Evolutionary conservation across 1,140 invertebrate genomes (phyloP).

Genomic region (Drosophila orena): DNA sequence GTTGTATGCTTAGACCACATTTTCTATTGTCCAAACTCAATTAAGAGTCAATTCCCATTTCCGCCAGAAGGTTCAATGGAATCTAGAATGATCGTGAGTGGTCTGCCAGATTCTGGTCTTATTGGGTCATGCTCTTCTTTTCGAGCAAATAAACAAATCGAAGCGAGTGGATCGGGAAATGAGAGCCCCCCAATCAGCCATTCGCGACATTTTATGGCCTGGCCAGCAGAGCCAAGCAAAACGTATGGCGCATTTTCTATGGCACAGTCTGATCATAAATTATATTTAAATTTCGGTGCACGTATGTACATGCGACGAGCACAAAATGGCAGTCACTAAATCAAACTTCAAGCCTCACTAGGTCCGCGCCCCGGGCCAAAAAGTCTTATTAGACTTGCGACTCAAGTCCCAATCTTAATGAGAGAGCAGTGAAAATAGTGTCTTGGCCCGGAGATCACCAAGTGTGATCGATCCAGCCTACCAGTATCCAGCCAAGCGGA

Average conservation of each 20-base stretch:
- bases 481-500: conserved; percentile 29
- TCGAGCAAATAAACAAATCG: conserved; percentile 51
- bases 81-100: conserved; percentile 21
- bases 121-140: conserved; percentile 70
- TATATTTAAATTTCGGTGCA: conserved; percentile 81
- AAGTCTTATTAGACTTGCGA: conserved; percentile 65
- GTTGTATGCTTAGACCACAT: background rate
- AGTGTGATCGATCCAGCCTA: conserved; percentile 53
- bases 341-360: conserved; percentile 60
- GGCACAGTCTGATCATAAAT: conserved; percentile 70
- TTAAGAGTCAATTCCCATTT: background rate
- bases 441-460: conserved; percentile 41
- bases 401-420: conserved; percentile 68
- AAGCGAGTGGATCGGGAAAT: conserved; percentile 23
- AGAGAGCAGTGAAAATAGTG: conserved; percentile 61
- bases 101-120: conserved; percentile 26
- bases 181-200: conserved; percentile 58
- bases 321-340: conserved; percentile 82
- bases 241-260: conserved; percentile 46
- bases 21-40: background rate
- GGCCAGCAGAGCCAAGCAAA: conserved; percentile 5
- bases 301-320: conserved; percentile 59
- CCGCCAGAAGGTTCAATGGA: conserved; percentile 20
- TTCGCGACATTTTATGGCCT: conserved; percentile 77
- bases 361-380: conserved; percentile 30